A percentile compares a stretch with the other conserved stretches of the same genome.
phyloP scores from a whole-genome alignment of 1,140 invertebrate genomes.

The Maconellicoccus hirsutus region DNA sequence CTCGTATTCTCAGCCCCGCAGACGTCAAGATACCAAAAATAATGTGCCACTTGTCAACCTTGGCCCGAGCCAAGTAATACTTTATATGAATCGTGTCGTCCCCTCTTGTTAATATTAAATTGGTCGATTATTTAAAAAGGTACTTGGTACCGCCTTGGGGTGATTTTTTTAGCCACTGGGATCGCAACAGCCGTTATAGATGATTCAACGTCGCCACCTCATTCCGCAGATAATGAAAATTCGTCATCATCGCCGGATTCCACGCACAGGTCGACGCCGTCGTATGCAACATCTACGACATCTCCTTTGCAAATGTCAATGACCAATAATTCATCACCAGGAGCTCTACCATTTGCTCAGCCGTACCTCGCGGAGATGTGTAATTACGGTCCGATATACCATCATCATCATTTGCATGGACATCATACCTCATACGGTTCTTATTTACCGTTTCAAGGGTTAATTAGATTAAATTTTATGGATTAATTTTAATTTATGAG shows the following conservation, averaged over 20 bases:
- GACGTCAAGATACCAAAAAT: conserved; percentile 13
- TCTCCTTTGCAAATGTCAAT: not conserved
- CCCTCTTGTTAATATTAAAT: not conserved
- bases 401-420: conserved; percentile 7
- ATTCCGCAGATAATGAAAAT: not conserved
- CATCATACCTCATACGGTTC: conserved; percentile 8
- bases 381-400: conserved; percentile 12
- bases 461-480: not conserved
- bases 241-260: not conserved
- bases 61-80: not conserved
- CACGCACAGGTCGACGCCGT: not conserved
- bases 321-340: not conserved
- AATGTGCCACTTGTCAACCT: conserved; percentile 17
- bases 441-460: conserved; percentile 16
- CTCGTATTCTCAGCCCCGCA: conserved; percentile 7
- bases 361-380: conserved; percentile 5
- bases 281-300: not conserved
- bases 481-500: too few relatives aligned
- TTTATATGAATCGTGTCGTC: not conserved
- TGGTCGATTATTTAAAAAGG: not conserved
- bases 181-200: not conserved
- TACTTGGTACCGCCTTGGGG: too few relatives aligned
- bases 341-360: conserved; percentile 12
- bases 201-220: not conserved
- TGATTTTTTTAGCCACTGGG: too few relatives aligned